Base-by-base conservation (phyloP, 2,797 vertebrate genomes). In the Phrynocephalus guinanensis region DNA sequence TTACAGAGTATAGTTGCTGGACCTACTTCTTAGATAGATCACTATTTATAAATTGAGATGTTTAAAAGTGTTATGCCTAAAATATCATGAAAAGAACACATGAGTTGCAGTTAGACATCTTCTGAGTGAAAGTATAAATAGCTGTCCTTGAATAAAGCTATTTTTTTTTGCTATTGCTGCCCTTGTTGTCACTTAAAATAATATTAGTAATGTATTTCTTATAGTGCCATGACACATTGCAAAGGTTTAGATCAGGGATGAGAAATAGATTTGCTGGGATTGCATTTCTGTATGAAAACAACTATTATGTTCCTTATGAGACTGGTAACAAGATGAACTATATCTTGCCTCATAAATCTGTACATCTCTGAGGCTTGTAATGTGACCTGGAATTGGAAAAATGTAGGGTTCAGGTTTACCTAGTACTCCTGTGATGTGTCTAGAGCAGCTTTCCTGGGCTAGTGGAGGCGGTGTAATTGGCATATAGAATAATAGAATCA, bases 31-130 rank as follows among this genome's bases (percentile, higher is more conserved):
- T 60, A 18, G 63, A 82, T 24, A 50, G 30, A 60, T 50, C 1
- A 26, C 28, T 67, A 26, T 82, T 52, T 4, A 8, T 1, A 7
- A 5, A 73, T 20, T 6, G 13, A 6, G 20, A 38, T 38, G 20
- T 68, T 82, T 82, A 82, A 87, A 87, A 13, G 56, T 56, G 11
- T 33, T 50, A 16, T 56, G 16, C 33, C 38, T 60, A 80, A 72
- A 81, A 44, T 13, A 1, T 56, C 38, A 75, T 33, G 20, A 76
- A 87, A 87, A 66, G 50, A 66, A 87, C n/a, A 16, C 4, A 87
- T 11, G 7, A 4, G 20, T 56, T 79, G 33, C 56, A 8, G 7
- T 26, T 18, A 63, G 56, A 76, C 30, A 67, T 70, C 28, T 63
- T 5, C 18, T 87, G 75, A 83, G 78, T 48, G 50, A 70, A 76